Base-by-base conservation (phyloP, 2,888 invertebrate genomes). In the Uloborus plumipes region DNA sequence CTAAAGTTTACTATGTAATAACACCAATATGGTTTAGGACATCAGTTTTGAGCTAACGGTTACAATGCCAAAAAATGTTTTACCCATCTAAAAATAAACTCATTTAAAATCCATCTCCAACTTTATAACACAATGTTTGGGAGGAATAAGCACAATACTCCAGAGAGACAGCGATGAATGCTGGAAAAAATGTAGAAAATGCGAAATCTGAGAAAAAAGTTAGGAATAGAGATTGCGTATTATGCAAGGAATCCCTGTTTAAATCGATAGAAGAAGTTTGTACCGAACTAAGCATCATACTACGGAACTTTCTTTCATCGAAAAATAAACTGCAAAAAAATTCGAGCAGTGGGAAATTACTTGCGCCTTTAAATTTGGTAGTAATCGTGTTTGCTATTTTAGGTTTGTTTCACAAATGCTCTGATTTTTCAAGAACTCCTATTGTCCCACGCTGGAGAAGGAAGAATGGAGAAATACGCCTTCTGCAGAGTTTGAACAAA, bases 341-440 rank as follows among this genome's bases (percentile, higher is more conserved):
- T 26, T 51, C 64, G 13, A 39, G 39, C 39, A 39, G 39, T 39
- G 9, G 50, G 64, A 78, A 78, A 78, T 78, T 71, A 78, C 71
- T 55, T 72, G 66, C 26, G 72, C 71, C 66, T 67, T 72, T 79
- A 79, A 79, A 59, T 71, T 72, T 61, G 65, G 59, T 39, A 9
- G 72, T 79, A 72, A 79, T 79, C 79, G 66, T 61, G 79, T 79
- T 79, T 79, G 79, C 61, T 72, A 79, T 79, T 79, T 66, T 51
- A 62, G n/a, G 70, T 66, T 66, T 67, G 78, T 79, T 20, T 71
- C 58, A 22, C n/a, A 66, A 61, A 72, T 66, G 72, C 67, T 67
- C 67, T 59, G 72, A 79, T 72, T 79, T 72, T 79, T 79, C 79
- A 79, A 79, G 79, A 50, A 71, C 71, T 58, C 59, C 72, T 51